Base-by-base conservation (phyloP, 2,888 invertebrate genomes). In the Rosalia funebris region DNA sequence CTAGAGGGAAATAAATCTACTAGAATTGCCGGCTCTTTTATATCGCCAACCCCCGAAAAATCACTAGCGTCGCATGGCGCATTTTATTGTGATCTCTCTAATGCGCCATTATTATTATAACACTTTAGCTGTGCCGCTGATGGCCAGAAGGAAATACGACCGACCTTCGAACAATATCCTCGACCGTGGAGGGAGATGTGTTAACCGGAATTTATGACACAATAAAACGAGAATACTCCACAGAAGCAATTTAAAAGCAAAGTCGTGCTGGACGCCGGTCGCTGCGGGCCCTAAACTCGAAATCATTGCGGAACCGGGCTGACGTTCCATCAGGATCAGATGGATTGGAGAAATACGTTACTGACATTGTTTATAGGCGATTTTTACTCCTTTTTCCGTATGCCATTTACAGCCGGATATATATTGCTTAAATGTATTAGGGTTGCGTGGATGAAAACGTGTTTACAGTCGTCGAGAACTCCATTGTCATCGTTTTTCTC, bases 211-310 rank as follows among this genome's bases (percentile, higher is more conserved):
- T 56, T 56, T 56, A 56, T 56, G 56, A 41, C 56, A 56, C 56
- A 41, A 56, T 56, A 56, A 56, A 56, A 46, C 34, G 46, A 25
- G 37, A 32, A 56, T 46, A 56, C 56, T 46, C 56, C 31, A 12
- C n/a, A 53, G 60, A 53, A 54, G 53, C 63, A 58, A 60, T 63
- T 63, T 63, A 58, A 63, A 63, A 63, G 53, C 60, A 55, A 60
- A 57, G 50, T 57, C 57, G 57, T 57, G 56, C 60, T 58, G 53
- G 53, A 41, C 53, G 32, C 31, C 53, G 41, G 31, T 32, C 42
- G 42, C 41, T 42, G 7, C 20, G 41, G 37, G 14, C 25, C 48
- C 37, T 37, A 37, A 37, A 50, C 53, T 16, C 25, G 20, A 53
- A 53, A 53, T 53, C 53, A 37, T 42, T 31, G 42, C 37, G 15